Conservation (phyloP, 2,888 invertebrate genomes). For the Tromatobia lineatoria region DNA sequence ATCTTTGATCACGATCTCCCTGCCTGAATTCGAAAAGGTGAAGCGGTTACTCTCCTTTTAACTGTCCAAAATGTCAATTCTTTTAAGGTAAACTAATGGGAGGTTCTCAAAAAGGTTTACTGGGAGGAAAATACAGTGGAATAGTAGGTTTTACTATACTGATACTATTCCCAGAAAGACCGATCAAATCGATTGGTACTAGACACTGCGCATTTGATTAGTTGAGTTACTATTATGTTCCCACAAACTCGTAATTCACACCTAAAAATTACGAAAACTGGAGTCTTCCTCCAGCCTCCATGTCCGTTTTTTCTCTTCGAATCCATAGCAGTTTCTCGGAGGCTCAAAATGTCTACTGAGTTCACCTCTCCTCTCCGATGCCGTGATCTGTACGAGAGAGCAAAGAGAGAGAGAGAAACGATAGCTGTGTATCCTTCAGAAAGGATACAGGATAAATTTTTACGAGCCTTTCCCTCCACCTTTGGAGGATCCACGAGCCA, state of each 20-base stretch:
- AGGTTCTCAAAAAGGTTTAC: slow-evolving; percentile 9
- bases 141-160: no score
- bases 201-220: no score
- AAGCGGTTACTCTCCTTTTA: neutral
- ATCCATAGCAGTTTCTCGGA: slow-evolving; percentile 2
- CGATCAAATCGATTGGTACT: no score
- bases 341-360: slow-evolving; percentile 32
- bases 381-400: neutral
- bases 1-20: no score
- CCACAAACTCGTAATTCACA: no score
- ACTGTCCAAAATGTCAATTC: neutral
- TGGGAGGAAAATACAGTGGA: no score
- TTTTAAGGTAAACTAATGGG: neutral
- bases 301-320: slow-evolving; percentile 13
- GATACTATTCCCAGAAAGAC: no score
- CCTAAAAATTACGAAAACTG: no score
- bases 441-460: slow-evolving; percentile 1
- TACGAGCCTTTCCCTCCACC: neutral
- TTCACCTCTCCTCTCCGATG: neutral
- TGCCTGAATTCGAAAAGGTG: no score
- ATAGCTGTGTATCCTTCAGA: slow-evolving; percentile 12
- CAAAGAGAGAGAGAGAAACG: slow-evolving; percentile 9
- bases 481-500: neutral
- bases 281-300: no score
- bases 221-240: no score